phyloP scores from a whole-genome alignment of 2,888 invertebrate genomes.

The Andrena hattorfiana region DNA sequence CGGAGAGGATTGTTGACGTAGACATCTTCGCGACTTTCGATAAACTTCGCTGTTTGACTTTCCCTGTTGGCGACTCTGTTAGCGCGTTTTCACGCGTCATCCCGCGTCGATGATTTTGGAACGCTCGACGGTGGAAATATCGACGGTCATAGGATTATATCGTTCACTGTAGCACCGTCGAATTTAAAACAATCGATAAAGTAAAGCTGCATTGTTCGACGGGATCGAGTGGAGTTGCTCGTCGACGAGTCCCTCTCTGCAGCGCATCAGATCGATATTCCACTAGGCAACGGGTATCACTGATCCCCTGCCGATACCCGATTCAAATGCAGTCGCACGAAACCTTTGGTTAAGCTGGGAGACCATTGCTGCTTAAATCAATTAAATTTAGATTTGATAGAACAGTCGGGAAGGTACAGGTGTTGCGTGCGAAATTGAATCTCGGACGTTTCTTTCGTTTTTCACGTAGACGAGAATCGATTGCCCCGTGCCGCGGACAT shows the following conservation, averaged over 20 bases:
- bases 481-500: too few relatives aligned
- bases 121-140: not conserved
- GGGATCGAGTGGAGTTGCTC: not conserved
- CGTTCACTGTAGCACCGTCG: not conserved
- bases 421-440: too few relatives aligned
- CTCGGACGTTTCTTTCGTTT: too few relatives aligned
- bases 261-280: constrained; percentile 20
- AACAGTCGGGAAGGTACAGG: not conserved
- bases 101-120: not conserved
- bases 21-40: not conserved
- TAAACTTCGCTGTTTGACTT: not conserved
- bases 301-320: constrained; percentile 18
- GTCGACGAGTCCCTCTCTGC: constrained; percentile 5
- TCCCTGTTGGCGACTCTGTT: not conserved
- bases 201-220: not conserved
- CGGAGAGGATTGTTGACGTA: constrained; percentile 8
- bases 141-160: not conserved
- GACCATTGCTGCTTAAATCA: constrained; percentile 22
- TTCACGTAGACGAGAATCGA: too few relatives aligned
- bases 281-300: constrained; percentile 24
- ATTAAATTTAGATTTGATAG: constrained; percentile 19
- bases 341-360: constrained; percentile 2
- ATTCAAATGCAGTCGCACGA: constrained; percentile 31
- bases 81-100: not conserved
- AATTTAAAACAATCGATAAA: constrained; percentile 7